Conservation (phyloP, 2,797 vertebrate species). For the Crax fasciolata region DNA sequence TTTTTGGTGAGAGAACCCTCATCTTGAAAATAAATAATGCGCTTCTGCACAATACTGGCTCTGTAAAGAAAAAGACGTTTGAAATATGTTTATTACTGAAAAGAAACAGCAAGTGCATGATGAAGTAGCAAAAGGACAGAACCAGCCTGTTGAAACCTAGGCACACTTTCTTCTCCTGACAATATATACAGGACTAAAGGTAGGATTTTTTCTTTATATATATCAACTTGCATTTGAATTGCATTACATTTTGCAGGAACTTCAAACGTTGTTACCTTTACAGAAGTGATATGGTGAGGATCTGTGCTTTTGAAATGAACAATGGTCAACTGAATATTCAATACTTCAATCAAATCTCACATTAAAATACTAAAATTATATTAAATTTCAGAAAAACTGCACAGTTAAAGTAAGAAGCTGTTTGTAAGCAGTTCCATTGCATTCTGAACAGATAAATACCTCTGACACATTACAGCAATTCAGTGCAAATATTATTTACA, state of each 20-base stretch:
- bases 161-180: not conserved
- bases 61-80: constrained; percentile 76
- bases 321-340: constrained; percentile 37
- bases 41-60: constrained; percentile 96
- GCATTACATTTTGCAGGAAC: not conserved
- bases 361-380: constrained; percentile 57
- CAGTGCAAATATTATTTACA: not conserved
- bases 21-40: constrained; percentile 96
- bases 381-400: constrained; percentile 66
- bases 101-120: not conserved
- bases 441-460: constrained; percentile 71
- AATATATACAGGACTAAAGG: not conserved
- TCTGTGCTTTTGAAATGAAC: constrained; percentile 26
- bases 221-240: constrained; percentile 35
- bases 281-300: not conserved
- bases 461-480: constrained; percentile 56
- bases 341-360: not conserved
- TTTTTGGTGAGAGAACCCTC: constrained; percentile 94
- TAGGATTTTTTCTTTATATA: not conserved
- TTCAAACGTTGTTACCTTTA: not conserved
- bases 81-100: not conserved
- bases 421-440: constrained; percentile 65
- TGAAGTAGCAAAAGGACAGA: not conserved
- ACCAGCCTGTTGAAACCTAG: not conserved
- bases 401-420: constrained; percentile 67